These are phyloP conservation scores for Tamias sibiricus DNA, from an alignment of 2,113 vertebrate species.

Conservation along the genomic window DNA sequence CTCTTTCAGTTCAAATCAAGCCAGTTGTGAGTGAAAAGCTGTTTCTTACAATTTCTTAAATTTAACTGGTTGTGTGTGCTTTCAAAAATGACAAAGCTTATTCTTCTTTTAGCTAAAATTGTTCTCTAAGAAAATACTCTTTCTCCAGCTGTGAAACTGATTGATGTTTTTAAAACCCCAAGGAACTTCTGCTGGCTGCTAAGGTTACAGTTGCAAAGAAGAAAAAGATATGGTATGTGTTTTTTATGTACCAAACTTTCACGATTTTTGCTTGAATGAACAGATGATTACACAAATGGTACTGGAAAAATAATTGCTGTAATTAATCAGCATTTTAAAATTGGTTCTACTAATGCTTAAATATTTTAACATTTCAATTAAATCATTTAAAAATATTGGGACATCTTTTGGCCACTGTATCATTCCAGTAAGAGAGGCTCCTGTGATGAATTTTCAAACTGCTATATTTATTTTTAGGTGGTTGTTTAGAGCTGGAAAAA, in stretches of 20 bases:
- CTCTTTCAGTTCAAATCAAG: slow-evolving; percentile 5
- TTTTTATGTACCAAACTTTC: slow-evolving; percentile 52
- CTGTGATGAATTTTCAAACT: neutral
- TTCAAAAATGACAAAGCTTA: slow-evolving; percentile 52
- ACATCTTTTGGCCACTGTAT: neutral
- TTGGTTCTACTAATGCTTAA: neutral
- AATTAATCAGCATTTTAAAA: neutral
- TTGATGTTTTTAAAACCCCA: slow-evolving; percentile 62
- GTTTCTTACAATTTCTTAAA: slow-evolving; percentile 52
- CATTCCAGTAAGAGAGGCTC: neutral
- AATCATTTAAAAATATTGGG: slow-evolving; percentile 9
- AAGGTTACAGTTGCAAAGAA: slow-evolving; percentile 48
- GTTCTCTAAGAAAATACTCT: slow-evolving; percentile 51
- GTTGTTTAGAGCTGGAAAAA: neutral
- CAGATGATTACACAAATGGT: neutral
- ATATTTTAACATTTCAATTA: slow-evolving; percentile 37
- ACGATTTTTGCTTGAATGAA: slow-evolving; percentile 50
- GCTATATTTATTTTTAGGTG: neutral
- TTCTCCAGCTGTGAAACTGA: slow-evolving; percentile 71
- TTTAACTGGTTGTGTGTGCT: slow-evolving; percentile 55
- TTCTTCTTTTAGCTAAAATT: slow-evolving; percentile 65
- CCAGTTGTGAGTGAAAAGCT: slow-evolving; percentile 56
- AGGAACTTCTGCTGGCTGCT: slow-evolving; percentile 60
- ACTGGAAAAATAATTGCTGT: slow-evolving; percentile 1
- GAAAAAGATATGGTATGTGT: slow-evolving; percentile 34